Conservation (phyloP, 2,888 invertebrate genomes). For the Bombylius major region DNA sequence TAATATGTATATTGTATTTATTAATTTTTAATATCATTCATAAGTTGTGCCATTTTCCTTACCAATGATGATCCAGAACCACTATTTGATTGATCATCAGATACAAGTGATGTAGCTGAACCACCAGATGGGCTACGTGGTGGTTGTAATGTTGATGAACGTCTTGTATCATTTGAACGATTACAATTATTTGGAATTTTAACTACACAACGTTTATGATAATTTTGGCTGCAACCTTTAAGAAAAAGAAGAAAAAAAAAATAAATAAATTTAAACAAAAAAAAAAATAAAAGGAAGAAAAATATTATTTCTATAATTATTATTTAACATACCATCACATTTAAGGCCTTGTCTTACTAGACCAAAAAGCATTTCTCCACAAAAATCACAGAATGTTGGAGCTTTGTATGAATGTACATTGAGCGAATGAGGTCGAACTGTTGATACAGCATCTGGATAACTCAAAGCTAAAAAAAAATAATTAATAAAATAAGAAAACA, state of each 20-base stretch:
- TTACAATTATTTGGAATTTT: conserved; percentile 97
- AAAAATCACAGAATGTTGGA: conserved; percentile 99
- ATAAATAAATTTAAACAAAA: background rate
- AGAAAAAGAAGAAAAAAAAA: conserved; percentile 4
- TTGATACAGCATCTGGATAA: conserved; percentile 44
- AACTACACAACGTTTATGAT: conserved; percentile 93
- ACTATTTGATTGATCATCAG: conserved; percentile 40
- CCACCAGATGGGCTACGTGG: conserved; percentile 63
- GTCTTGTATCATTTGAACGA: conserved; percentile 37
- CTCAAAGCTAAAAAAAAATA: conserved; percentile 34
- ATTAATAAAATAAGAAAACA: background rate
- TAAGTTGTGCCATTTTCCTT: conserved; percentile 53
- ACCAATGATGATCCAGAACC: conserved; percentile 52
- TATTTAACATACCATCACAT: conserved; percentile 70
- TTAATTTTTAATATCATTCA: conserved; percentile 38
- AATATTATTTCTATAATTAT: background rate
- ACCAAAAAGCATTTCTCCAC: conserved; percentile 98
- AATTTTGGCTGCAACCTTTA: conserved; percentile 92
- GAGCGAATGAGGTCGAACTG: conserved; percentile 78
- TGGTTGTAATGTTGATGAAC: conserved; percentile 35
- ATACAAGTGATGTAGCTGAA: conserved; percentile 50
- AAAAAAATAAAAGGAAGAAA: too few species aligned
- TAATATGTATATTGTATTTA: background rate
- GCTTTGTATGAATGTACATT: conserved; percentile 97
- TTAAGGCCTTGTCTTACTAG: conserved; percentile 96